Evolutionary conservation across 2,888 invertebrate genomes (phyloP).

Genomic region (Melanostoma mellinum): DNA sequence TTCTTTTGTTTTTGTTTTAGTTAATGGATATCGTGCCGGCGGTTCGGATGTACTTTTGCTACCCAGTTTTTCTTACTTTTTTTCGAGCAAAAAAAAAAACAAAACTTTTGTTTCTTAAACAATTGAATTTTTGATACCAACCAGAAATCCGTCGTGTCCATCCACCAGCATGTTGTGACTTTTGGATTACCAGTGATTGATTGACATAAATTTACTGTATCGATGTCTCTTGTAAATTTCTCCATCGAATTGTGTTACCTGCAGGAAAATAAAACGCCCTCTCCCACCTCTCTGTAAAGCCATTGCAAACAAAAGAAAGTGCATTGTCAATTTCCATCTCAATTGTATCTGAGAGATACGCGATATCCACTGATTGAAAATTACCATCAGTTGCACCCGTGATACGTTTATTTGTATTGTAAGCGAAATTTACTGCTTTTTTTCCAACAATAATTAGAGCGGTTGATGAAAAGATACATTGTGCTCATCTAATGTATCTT

Average conservation of each 20-base stretch:
- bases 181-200: slow-evolving; percentile 61
- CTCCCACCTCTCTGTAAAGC: background rate
- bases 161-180: background rate
- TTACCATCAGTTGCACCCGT: slow-evolving; percentile 39
- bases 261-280: slow-evolving; percentile 4
- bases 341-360: slow-evolving; percentile 44
- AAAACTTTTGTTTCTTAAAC: slow-evolving; percentile 1
- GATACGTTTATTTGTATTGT: slow-evolving; percentile 37
- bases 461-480: slow-evolving; percentile 64
- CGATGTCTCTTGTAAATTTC: slow-evolving; percentile 44
- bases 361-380: slow-evolving; percentile 50
- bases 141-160: slow-evolving; percentile 12
- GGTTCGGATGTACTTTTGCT: slow-evolving; percentile 65
- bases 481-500: slow-evolving; percentile 60
- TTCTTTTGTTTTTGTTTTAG: slow-evolving; percentile 70
- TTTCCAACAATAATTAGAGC: slow-evolving; percentile 64
- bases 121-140: background rate
- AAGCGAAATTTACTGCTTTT: slow-evolving; percentile 36
- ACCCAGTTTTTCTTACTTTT: too few species aligned
- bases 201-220: slow-evolving; percentile 10
- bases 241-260: slow-evolving; percentile 45
- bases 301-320: slow-evolving; percentile 61
- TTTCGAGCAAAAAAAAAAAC: background rate
- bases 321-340: slow-evolving; percentile 67
- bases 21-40: slow-evolving; percentile 69